Evolutionary conservation across 2,113 vertebrate genomes (phyloP), one percentile per base, ranked within the genome.

Genomic region (Thymallus thymallus): DNA sequence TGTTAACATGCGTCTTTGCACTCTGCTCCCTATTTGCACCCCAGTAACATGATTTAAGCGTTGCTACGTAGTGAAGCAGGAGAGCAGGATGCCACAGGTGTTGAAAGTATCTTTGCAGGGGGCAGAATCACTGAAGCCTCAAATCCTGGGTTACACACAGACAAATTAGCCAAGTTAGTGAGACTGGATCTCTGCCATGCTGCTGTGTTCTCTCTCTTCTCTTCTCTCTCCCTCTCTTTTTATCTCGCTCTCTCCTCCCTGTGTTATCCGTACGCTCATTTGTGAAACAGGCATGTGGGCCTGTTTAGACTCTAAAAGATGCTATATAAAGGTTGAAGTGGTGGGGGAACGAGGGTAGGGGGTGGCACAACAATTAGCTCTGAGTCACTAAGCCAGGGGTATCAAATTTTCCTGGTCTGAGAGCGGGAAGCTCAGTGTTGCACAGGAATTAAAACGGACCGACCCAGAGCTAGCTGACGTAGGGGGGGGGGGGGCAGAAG

Each of bases 241-340:
- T 78, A 45, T 75, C 69, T 74, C 68, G 45, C 48, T 78, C 68
- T 70, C 61, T 46, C 35, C 69, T 76, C 71, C 84, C 79, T 73
- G 76, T 73, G 76, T 85, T 85, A 76, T 82, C 76, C 81, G 69
- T 74, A 87, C 84, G 73, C 81, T 80, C 51, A 20, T 75, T 74
- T 35, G 48, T 85, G 76, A 74, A 67, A 76, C 73, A 75, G 81
- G 51, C 91, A 90, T 90, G 85, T 91, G 87, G 82, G 72, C 65
- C 67, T 86, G 74, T 85, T 91, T 90, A 90, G 60, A 75, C 69
- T 73, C 80, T 79, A 85, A 77, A 82, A 70, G 73, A 88, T 76
- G 73, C 81, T 82, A 74, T 67, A 75, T 74, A 81, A 76, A 82
- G 81, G 78, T 79, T 75, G 51, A 69, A 68, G 56, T n/a, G 76